These are phyloP conservation scores for Pelodytes ibericus DNA, from an alignment of 2,797 vertebrate species.

Conservation along the genomic window DNA sequence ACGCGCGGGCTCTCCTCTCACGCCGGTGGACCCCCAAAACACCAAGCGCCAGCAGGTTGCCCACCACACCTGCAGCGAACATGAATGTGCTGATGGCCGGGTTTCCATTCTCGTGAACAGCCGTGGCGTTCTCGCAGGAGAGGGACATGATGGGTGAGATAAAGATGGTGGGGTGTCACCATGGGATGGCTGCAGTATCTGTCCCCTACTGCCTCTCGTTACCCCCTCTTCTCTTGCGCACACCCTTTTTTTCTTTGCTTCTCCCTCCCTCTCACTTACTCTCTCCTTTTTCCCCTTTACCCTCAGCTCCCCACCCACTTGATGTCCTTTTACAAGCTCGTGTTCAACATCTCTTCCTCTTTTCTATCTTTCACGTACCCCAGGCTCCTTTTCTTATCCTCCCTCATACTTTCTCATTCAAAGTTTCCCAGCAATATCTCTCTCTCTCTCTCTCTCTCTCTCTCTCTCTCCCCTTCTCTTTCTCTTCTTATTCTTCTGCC, in stretches of 20 bases:
- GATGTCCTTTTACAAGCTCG: background rate
- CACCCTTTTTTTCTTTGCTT: background rate
- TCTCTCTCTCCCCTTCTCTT: background rate
- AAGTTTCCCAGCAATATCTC: no score
- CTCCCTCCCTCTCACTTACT: background rate
- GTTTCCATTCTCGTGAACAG: slow-evolving; percentile 65
- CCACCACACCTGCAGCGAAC: slow-evolving; percentile 82
- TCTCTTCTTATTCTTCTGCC: background rate
- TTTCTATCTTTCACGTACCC: background rate
- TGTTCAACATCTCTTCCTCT: background rate
- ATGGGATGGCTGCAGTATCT: slow-evolving; percentile 5
- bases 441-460: background rate
- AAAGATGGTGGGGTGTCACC: slow-evolving; percentile 3
- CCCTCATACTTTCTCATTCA: background rate
- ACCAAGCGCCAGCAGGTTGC: slow-evolving; percentile 84
- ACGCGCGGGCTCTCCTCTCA: slow-evolving; percentile 75
- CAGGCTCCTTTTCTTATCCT: background rate
- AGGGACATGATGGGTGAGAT: slow-evolving; percentile 31
- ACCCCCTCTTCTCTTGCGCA: background rate
- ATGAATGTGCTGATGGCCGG: slow-evolving; percentile 76
- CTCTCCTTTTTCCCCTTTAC: background rate
- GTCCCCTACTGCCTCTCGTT: background rate
- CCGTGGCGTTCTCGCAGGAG: slow-evolving; percentile 61
- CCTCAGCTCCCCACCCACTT: background rate
- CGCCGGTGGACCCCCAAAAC: slow-evolving; percentile 80